Evolutionary conservation across 2,797 vertebrate species (phyloP), one percentile per base, ranked within the genome.

Genomic region (Gambusia yucatana): DNA sequence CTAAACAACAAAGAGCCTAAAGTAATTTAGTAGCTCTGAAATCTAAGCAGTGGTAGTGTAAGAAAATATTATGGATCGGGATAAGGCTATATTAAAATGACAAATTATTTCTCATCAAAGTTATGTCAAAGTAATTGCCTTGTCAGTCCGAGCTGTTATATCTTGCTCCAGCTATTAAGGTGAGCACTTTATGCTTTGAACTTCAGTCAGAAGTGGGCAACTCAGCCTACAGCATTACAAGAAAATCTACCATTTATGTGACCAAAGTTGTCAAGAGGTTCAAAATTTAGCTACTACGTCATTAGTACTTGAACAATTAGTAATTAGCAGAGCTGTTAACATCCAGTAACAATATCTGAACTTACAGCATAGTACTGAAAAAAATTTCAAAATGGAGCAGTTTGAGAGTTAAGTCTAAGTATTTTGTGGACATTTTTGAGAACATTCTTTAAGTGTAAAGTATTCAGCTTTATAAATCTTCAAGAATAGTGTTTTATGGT

Each of bases 401-500:
- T 28, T n/a, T 70, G 25, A 70, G 8, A 46, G 4, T 13, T 28
- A 46, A 69, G 4, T 6, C 41, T 6, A 11, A n/a, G 25, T 6
- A 70, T 14, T 46, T 13, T 70, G 2, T 4, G 6, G 10, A 39
- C 36, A 13, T 10, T 14, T 46, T 13, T 70, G 2, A 11, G 6
- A 4, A 39, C 36, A 7, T 10, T 16, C 14, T 36, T n/a, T 0
- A 76, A 39, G 48, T 50, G 6, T 67, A 70, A 77, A 57, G 3
- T 70, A 11, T 28, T 63, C 7, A 20, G 11, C 11, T 52, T 50
- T 69, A 11, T 55, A 69, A 59, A 41, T 75, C 28, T 52, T 13
- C 63, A 33, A 8, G n/a, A 81, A 80, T 78, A 46, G 69, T 72
- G 69, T 88, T 85, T 73, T 20, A 52, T 8, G 67, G 20, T 75